Evolutionary conservation across 2,888 invertebrate genomes (phyloP).

Genomic region (Lithodes maja): DNA sequence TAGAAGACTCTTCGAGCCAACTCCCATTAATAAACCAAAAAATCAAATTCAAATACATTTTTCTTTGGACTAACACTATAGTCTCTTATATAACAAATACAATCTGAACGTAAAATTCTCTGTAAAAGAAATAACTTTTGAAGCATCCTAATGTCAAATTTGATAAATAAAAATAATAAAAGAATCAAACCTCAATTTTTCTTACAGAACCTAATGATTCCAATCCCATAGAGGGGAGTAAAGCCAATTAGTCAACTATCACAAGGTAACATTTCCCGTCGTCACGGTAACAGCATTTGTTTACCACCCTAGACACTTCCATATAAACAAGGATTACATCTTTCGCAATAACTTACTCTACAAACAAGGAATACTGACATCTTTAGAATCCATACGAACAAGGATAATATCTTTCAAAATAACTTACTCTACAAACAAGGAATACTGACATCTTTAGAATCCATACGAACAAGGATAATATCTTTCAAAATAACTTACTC

Average conservation of each 20-base stretch:
- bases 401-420: too few species aligned
- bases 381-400: too few species aligned
- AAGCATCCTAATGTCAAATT: not conserved
- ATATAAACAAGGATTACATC: too few species aligned
- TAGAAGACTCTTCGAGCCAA: constrained; percentile 29
- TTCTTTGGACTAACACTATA: not conserved
- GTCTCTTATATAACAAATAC: constrained; percentile 3
- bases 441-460: too few species aligned
- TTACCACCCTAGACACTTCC: too few species aligned
- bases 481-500: too few species aligned
- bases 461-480: too few species aligned
- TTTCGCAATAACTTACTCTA: too few species aligned
- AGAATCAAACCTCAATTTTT: not conserved
- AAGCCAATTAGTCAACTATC: constrained; percentile 11
- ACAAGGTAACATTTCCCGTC: not conserved
- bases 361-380: too few species aligned
- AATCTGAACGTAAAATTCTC: constrained; percentile 10
- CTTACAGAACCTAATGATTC: constrained; percentile 27
- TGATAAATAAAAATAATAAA: constrained; percentile 22
- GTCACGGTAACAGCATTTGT: too few species aligned
- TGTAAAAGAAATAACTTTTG: constrained; percentile 5
- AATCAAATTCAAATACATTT: constrained; percentile 1
- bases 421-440: too few species aligned
- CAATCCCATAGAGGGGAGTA: not conserved
- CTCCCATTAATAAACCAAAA: constrained; percentile 12